These are phyloP conservation scores for Nebria salina DNA, from an alignment of 2,888 invertebrate genomes.

Conservation along the genomic window DNA sequence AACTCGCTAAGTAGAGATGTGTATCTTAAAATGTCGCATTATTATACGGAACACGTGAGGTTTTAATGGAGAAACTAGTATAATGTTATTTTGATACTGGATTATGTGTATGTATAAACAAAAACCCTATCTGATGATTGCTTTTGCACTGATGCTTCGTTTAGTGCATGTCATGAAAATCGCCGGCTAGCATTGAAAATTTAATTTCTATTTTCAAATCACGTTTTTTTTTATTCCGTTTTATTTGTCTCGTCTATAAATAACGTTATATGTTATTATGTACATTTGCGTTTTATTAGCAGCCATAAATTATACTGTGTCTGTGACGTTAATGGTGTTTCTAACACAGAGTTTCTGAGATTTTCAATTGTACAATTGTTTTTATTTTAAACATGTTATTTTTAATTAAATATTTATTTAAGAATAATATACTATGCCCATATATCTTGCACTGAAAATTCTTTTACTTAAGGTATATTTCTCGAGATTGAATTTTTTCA, in stretches of 20 bases:
- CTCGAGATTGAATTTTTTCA: too few species aligned
- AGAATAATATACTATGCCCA: too few species aligned
- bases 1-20: constrained; percentile 5
- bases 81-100: neutral
- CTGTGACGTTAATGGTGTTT: neutral
- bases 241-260: neutral
- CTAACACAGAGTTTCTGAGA: neutral
- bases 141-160: too few species aligned
- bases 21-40: constrained; percentile 26
- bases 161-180: too few species aligned
- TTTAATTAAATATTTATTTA: neutral
- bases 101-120: neutral
- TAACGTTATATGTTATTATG: neutral
- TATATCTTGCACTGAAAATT: too few species aligned
- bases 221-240: neutral
- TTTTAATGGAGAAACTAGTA: constrained; percentile 12
- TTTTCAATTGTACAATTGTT: neutral
- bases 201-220: neutral
- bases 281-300: neutral
- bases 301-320: neutral
- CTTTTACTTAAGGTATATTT: too few species aligned
- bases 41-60: constrained; percentile 24
- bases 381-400: neutral
- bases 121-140: neutral
- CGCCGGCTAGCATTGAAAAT: neutral